Conservation (phyloP, 35 echinoderm and acorn worm species). For the Lytechinus pictus region DNA sequence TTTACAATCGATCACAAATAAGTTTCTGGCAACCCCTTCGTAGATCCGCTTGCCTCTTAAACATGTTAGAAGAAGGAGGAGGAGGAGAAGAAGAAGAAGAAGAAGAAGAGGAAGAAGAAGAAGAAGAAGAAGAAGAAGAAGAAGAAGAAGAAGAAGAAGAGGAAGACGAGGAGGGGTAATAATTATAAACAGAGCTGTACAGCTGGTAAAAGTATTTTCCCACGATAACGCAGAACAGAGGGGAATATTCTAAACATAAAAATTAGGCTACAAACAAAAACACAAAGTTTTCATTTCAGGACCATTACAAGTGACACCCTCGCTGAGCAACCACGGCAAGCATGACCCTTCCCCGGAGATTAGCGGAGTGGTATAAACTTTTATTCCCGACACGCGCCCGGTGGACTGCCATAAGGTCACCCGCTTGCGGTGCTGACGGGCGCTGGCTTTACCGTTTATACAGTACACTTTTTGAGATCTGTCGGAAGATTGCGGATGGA, state of each 20-base stretch:
- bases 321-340: not conserved
- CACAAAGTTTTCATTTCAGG: not conserved
- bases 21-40: not conserved
- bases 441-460: not conserved
- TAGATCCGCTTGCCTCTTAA: no score
- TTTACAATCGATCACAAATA: not conserved
- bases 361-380: constrained; percentile 23
- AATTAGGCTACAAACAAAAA: not conserved
- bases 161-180: not conserved
- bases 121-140: not conserved
- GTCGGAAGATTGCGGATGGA: not conserved
- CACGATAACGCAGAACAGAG: not conserved
- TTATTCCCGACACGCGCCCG: constrained; percentile 31
- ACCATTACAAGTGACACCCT: not conserved
- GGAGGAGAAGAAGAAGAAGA: not conserved
- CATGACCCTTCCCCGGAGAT: not conserved
- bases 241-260: not conserved
- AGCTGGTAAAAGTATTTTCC: constrained; percentile 12
- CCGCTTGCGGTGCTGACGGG: not conserved
- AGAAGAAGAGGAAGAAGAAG: not conserved
- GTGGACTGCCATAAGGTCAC: not conserved
- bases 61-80: not conserved
- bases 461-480: not conserved
- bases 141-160: not conserved
- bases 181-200: not conserved